Conservation (phyloP, 1,140 invertebrate genomes). For the Drosophila tsacasi region DNA sequence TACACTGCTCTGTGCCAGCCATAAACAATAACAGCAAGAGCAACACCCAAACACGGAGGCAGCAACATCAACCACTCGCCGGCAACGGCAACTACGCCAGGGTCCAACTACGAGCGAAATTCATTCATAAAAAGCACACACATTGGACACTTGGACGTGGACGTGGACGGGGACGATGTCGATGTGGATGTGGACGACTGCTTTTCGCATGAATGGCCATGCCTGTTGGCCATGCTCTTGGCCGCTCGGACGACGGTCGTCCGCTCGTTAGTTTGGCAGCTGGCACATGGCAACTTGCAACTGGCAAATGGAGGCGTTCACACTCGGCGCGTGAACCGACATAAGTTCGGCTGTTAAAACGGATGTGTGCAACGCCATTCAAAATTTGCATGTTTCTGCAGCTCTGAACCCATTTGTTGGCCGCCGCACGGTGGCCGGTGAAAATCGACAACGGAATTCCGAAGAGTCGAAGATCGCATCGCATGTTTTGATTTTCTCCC, state of each 20-base stretch:
- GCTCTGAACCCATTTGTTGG: constrained; percentile 65
- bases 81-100: constrained; percentile 32
- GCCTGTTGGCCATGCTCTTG: constrained; percentile 56
- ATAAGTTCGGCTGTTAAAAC: constrained; percentile 68
- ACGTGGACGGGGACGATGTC: constrained; percentile 49
- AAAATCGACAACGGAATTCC: constrained; percentile 74
- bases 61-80: constrained; percentile 22
- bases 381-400: constrained; percentile 39
- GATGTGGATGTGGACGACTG: constrained; percentile 50
- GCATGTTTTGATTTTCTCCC: constrained; percentile 59
- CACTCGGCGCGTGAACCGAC: constrained; percentile 63
- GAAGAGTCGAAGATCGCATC: constrained; percentile 40
- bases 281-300: constrained; percentile 37
- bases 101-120: constrained; percentile 68
- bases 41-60: constrained; percentile 40
- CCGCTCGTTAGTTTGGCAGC: constrained; percentile 27
- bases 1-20: constrained; percentile 51
- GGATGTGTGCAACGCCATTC: constrained; percentile 52
- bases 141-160: constrained; percentile 62
- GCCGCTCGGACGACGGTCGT: constrained; percentile 27
- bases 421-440: constrained; percentile 51
- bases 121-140: constrained; percentile 75
- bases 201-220: constrained; percentile 76
- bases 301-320: constrained; percentile 48
- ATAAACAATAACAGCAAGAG: constrained; percentile 57